phyloP scores from a whole-genome alignment of 2,797 vertebrate species.

The Scolopax rusticola region DNA sequence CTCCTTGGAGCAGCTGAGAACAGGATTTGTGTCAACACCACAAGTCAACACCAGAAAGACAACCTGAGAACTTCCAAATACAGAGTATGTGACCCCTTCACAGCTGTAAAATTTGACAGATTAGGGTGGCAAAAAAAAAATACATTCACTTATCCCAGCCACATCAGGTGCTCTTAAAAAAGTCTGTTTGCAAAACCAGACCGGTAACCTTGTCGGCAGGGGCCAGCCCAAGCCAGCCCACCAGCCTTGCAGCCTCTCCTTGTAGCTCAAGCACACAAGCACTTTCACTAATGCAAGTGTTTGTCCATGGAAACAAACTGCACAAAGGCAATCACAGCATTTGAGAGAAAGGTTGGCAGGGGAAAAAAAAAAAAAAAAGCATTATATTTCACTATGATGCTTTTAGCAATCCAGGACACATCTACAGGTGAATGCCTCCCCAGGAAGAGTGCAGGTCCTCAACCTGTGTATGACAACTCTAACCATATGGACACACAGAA shows the following conservation, averaged over 20 bases:
- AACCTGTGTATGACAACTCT: rapidly evolving
- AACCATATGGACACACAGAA: not conserved
- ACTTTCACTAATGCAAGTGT: not conserved
- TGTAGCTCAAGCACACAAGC: not conserved
- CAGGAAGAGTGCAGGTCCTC: not conserved
- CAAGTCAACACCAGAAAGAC: not conserved
- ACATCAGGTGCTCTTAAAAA: not conserved
- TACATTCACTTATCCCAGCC: constrained; percentile 8
- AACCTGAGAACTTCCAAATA: not conserved
- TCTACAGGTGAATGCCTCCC: not conserved
- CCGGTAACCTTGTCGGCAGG: not conserved
- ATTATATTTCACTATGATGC: not conserved
- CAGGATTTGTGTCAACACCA: not conserved
- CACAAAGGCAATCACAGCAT: not conserved
- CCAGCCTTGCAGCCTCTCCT: not conserved
- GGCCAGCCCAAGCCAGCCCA: not conserved
- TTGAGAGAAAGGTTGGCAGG: not conserved
- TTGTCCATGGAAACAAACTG: not conserved
- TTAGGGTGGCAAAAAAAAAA: not conserved
- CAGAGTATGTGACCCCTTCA: not conserved
- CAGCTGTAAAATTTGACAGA: not conserved
- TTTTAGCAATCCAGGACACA: not conserved
- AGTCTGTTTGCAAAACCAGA: not conserved
- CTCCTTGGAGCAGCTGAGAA: not conserved
- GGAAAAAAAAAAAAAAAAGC: not conserved